A percentile compares a stretch with the other conserved stretches of the same genome.
phyloP scores from a whole-genome alignment of 2,797 vertebrate genomes.

The Pempheris klunzingeri region DNA sequence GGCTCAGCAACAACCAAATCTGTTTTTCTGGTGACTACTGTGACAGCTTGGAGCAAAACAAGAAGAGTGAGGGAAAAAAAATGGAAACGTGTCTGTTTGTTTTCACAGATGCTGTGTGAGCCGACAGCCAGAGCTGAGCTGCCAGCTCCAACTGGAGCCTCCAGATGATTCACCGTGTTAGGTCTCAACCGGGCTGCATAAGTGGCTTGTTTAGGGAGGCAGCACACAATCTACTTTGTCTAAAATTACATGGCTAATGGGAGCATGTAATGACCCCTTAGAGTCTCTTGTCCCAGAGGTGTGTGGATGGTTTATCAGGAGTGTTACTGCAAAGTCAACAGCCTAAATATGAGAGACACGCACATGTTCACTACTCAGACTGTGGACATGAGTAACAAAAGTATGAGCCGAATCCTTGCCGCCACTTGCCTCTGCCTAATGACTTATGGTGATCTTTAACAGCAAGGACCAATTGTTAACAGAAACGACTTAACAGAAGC shows the following conservation, averaged over 20 bases:
- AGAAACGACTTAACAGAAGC: conserved; percentile 1
- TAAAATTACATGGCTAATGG: conserved; percentile 57
- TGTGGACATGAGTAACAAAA: conserved; percentile 15
- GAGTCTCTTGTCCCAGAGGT: conserved; percentile 43
- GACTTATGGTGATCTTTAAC: background rate
- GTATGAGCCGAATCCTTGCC: conserved; percentile 2
- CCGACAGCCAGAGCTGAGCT: conserved; percentile 56
- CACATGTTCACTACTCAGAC: conserved; percentile 4
- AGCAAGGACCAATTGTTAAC: background rate
- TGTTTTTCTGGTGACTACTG: conserved; percentile 56
- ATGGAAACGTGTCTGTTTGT: conserved; percentile 53
- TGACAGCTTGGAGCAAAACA: conserved; percentile 67
- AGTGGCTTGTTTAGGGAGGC: conserved; percentile 59
- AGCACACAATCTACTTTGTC: conserved; percentile 59
- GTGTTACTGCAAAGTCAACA: conserved; percentile 48
- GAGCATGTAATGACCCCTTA: conserved; percentile 62
- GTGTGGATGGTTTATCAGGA: conserved; percentile 38
- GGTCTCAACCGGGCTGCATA: conserved; percentile 56
- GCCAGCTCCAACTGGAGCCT: conserved; percentile 50
- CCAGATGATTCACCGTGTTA: conserved; percentile 63
- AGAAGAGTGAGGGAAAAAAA: conserved; percentile 31
- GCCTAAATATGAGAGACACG: conserved; percentile 33
- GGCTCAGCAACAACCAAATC: conserved; percentile 51
- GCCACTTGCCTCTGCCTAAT: conserved; percentile 5
- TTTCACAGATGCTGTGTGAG: conserved; percentile 65